Conservation (phyloP, 2,888 invertebrate species). For the Byasa hedistus region DNA sequence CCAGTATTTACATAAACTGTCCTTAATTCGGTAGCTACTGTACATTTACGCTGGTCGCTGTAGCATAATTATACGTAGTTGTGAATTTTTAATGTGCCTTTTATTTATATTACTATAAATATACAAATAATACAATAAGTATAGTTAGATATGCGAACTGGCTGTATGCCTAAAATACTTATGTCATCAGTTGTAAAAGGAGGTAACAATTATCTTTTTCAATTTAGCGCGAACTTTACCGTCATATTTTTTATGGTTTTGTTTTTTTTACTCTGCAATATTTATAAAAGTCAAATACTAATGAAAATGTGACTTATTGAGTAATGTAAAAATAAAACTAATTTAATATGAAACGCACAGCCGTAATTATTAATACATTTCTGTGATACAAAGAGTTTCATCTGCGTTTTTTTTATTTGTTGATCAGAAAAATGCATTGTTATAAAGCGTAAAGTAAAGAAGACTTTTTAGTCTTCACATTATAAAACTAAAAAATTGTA, state of each 20-base stretch:
- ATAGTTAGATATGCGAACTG: background rate
- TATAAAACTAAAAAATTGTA: too few species aligned
- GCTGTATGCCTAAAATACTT: background rate
- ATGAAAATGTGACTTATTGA: too few species aligned
- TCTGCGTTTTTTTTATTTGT: slow-evolving; percentile 10
- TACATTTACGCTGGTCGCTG: background rate
- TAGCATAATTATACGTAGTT: background rate
- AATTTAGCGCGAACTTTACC: too few species aligned
- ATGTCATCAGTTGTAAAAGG: too few species aligned
- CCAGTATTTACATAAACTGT: slow-evolving; percentile 18
- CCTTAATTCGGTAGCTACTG: slow-evolving; percentile 14
- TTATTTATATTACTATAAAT: slow-evolving; percentile 2
- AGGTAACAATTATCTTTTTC: too few species aligned
- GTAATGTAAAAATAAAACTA: too few species aligned
- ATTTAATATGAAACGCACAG: background rate
- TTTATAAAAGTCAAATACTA: too few species aligned
- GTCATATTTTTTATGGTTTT: too few species aligned
- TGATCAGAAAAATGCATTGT: background rate
- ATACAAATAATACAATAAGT: background rate
- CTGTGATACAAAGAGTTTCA: slow-evolving; percentile 21
- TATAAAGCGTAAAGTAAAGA: too few species aligned
- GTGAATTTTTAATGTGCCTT: background rate
- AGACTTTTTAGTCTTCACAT: too few species aligned
- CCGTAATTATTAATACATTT: slow-evolving; percentile 1
- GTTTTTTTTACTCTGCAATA: too few species aligned